Base-by-base conservation (phyloP, 2,888 invertebrate genomes). In the Petrolisthes cinctipes region DNA sequence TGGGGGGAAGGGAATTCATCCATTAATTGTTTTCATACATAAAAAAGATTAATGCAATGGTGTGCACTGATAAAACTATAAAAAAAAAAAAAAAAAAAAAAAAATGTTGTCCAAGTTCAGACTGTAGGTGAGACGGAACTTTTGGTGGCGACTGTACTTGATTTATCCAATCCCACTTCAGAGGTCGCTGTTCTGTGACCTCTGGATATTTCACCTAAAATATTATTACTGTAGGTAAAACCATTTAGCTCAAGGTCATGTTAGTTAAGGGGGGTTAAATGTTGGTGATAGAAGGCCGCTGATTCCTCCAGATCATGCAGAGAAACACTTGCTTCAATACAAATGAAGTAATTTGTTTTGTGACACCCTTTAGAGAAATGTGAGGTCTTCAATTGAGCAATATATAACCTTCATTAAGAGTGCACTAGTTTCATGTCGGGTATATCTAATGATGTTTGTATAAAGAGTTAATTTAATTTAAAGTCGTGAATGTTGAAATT, bases 371-470 rank as follows among this genome's bases (percentile, higher is more conserved):
- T 68, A n/a, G 68, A 68, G n/a, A 68, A 17, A 14, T n/a, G 14
- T 68, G n/a, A 17, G 68, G 68, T 68, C 17, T 68, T 14, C n/a
- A n/a, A 14, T 68, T 68, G 68, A 14, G n/a, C n/a, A 68, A 68
- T n/a, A n/a, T 68, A 68, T 17, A 37, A 37, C 37, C 37, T 37
- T 83, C 73, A 73, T 53, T 11, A 56, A 68, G 56, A 78, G 78
- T 78, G 84, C 84, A 71, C 11, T 84, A 84, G 79, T 80, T 71
- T 79, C 85, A 51, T 76, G 5, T 51, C 6, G 11, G 51, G 37
- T 37, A 9, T 51, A 37, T 9, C n/a, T 7, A 7, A 76, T 14
- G n/a, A 73, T 73, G 73, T 73, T 6, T 20, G 73, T 14, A 66
- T n/a, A 66, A 66, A 66, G n/a, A n/a, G 37, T 37, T 37, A 37